A percentile compares a stretch with the other conserved stretches of the same genome.
Conservation (phyloP, 2,113 vertebrate species). For the Paratilapia polleni region DNA sequence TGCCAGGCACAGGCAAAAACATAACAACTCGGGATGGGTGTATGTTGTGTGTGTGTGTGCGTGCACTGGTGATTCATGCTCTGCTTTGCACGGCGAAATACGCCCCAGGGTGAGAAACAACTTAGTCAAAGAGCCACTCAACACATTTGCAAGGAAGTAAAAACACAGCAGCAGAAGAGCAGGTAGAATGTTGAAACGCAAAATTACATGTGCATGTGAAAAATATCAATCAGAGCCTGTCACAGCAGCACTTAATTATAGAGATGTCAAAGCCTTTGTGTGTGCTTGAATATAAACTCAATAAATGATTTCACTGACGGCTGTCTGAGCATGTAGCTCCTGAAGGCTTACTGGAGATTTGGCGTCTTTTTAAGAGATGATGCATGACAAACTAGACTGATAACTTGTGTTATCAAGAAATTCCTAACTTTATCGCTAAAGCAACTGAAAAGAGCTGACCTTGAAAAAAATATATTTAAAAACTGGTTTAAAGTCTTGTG, state of each 20-base stretch:
- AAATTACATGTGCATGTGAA: constrained; percentile 13
- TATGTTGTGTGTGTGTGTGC: not conserved
- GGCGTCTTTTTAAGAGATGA: constrained; percentile 6
- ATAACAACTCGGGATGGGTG: constrained; percentile 51
- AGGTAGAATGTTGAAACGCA: constrained; percentile 46
- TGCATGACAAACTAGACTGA: not conserved
- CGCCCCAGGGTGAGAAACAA: constrained; percentile 55
- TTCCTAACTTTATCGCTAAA: not conserved
- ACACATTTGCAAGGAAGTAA: constrained; percentile 51
- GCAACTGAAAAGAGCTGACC: not conserved
- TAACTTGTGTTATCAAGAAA: rapidly evolving
- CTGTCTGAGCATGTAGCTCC: not conserved
- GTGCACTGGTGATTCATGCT: constrained; percentile 60
- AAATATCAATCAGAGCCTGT: constrained; percentile 39
- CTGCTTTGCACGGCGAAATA: constrained; percentile 63
- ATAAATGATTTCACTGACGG: not conserved
- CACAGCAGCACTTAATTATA: constrained; percentile 39
- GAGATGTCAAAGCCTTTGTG: not conserved
- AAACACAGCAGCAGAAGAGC: constrained; percentile 11
- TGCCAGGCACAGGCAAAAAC: constrained; percentile 64
- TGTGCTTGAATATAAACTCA: not conserved
- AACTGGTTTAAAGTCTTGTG: constrained; percentile 8
- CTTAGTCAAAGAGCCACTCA: constrained; percentile 63
- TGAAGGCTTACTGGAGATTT: not conserved
- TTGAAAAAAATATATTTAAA: not conserved